A percentile compares a stretch with the other conserved stretches of the same genome.
Conservation (phyloP, 2,113 vertebrate species). For the Cololabis saira region DNA sequence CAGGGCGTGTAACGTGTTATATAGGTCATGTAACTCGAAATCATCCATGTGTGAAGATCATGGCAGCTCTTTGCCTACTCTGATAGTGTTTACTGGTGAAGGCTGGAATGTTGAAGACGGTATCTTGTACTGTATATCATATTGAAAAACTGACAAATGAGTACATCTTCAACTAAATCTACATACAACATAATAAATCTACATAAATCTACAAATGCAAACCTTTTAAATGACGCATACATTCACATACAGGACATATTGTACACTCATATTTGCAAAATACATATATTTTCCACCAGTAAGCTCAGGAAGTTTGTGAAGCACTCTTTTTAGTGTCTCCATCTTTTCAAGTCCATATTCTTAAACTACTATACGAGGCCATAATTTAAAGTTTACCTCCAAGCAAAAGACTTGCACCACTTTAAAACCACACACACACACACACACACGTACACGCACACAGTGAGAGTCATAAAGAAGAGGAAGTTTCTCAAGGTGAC, state of each 20-base stretch:
- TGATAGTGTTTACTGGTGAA: slow-evolving; percentile 52
- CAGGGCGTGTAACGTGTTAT: slow-evolving; percentile 80
- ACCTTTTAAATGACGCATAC: no score
- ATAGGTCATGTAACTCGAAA: slow-evolving; percentile 83
- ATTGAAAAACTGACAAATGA: neutral
- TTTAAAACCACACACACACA: slow-evolving; percentile 1
- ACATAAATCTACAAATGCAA: no score
- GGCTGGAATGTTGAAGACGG: slow-evolving; percentile 29
- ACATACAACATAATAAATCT: no score
- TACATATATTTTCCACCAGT: no score
- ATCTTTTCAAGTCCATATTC: neutral
- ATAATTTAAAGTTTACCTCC: slow-evolving; percentile 9
- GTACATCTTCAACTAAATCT: neutral
- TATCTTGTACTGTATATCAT: slow-evolving; percentile 8
- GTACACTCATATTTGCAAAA: no score
- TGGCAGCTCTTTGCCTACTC: slow-evolving; percentile 55
- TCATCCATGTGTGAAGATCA: slow-evolving; percentile 84
- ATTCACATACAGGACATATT: no score
- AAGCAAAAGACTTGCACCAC: slow-evolving; percentile 1
- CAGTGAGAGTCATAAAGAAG: slow-evolving; percentile 32
- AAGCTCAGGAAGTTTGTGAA: neutral
- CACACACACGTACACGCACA: slow-evolving; percentile 4
- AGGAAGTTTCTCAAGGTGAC: slow-evolving; percentile 81
- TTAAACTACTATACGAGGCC: neutral
- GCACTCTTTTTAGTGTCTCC: neutral